Evolutionary conservation across 2,113 vertebrate genomes (phyloP).

Genomic region (Prochilodus magdalenae): DNA sequence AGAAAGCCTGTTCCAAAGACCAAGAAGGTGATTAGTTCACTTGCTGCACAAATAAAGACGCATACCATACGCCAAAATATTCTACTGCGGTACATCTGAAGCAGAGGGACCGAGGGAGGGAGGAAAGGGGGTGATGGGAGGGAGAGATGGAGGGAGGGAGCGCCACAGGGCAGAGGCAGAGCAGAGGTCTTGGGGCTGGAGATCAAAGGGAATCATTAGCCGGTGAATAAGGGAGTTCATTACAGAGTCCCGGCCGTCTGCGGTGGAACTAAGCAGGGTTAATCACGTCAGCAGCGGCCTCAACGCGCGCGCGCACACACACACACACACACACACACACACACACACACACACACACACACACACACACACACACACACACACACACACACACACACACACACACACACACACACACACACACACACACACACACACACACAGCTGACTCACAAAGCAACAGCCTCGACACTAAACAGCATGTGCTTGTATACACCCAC

Average conservation of each 20-base stretch:
- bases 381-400: conserved; percentile 39
- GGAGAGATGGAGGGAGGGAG: conserved; percentile 63
- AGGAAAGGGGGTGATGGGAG: conserved; percentile 59
- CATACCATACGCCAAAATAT: conserved; percentile 57
- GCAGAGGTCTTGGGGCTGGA: conserved; percentile 77
- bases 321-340: conserved; percentile 46
- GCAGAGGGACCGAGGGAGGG: conserved; percentile 11
- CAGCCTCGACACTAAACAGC: conserved; percentile 35
- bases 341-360: conserved; percentile 36
- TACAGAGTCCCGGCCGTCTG: conserved; percentile 80
- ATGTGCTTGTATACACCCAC: conserved; percentile 20
- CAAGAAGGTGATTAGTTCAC: background rate
- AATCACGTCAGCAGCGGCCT: conserved; percentile 73
- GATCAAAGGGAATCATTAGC: conserved; percentile 85
- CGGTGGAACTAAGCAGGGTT: conserved; percentile 70
- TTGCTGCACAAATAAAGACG: background rate
- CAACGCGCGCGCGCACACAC: conserved; percentile 43
- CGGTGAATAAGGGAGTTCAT: conserved; percentile 84
- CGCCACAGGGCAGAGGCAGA: conserved; percentile 75
- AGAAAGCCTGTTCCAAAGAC: background rate
- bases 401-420: conserved; percentile 41
- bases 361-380: conserved; percentile 38
- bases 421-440: conserved; percentile 29
- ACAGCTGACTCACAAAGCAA: conserved; percentile 67
- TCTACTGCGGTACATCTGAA: conserved; percentile 38